These are phyloP conservation scores for Enhydra lutris DNA, from an alignment of 2,113 vertebrate species.

Conservation along the genomic window DNA sequence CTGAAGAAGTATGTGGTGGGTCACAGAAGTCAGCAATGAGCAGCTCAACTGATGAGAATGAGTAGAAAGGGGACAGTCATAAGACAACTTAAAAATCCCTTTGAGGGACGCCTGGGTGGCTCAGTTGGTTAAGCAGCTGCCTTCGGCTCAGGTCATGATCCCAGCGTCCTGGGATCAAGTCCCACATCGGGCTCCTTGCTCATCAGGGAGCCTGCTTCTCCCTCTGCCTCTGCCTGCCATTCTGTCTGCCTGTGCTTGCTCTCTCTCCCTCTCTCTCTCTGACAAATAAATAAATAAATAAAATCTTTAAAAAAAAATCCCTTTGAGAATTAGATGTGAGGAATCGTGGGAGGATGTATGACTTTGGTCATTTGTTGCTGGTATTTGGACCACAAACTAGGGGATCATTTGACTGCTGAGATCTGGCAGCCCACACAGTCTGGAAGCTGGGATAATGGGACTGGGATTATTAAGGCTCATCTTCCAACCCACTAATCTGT, in stretches of 20 bases:
- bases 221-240: too few species aligned
- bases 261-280: too few species aligned
- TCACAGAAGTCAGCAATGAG: not conserved
- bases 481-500: not conserved
- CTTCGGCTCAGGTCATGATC: too few species aligned
- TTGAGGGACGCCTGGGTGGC: too few species aligned
- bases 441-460: not conserved
- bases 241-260: too few species aligned
- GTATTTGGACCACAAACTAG: not conserved
- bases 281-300: too few species aligned
- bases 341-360: not conserved
- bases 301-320: too few species aligned
- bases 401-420: not conserved
- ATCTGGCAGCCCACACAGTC: not conserved
- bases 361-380: not conserved
- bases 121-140: too few species aligned
- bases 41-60: conserved; percentile 11
- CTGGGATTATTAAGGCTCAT: not conserved
- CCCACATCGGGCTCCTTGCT: too few species aligned
- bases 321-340: conserved; percentile 9
- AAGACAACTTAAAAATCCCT: conserved; percentile 4
- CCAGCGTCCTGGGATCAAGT: too few species aligned
- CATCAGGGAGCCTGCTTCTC: too few species aligned
- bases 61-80: not conserved
- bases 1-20: conserved; percentile 20